These are phyloP conservation scores for Apogon hyalosoma DNA, from an alignment of 2,797 vertebrate genomes.

Conservation along the genomic window DNA sequence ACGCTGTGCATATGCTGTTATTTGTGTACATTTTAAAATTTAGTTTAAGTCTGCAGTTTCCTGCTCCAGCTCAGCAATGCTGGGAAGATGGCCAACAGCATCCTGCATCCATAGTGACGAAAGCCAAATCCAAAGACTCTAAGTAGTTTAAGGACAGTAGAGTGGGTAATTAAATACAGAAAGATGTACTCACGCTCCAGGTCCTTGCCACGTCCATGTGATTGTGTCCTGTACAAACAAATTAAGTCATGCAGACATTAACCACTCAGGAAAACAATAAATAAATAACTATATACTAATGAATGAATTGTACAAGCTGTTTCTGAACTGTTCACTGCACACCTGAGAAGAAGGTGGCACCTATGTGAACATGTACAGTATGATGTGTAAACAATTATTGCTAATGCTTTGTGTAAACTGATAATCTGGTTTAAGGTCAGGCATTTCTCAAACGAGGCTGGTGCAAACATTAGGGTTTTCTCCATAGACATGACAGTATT, in stretches of 20 bases:
- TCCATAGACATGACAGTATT: not conserved
- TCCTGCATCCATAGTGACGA: conserved; percentile 3
- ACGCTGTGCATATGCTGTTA: not conserved
- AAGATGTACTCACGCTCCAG: conserved; percentile 92
- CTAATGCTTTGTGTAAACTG: not conserved
- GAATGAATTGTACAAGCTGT: too few relatives aligned
- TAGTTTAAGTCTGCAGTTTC: not conserved
- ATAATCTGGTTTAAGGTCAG: not conserved
- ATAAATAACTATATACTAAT: not conserved
- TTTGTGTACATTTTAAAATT: not conserved
- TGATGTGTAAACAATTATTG: not conserved
- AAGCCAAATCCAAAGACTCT: conserved; percentile 16
- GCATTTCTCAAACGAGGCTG: not conserved
- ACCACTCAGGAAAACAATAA: not conserved
- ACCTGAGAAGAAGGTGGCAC: too few relatives aligned
- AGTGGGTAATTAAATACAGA: too few relatives aligned
- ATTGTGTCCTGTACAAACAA: conserved; percentile 90
- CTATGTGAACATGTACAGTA: too few relatives aligned
- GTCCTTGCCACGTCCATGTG: conserved; percentile 99
- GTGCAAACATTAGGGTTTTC: not conserved
- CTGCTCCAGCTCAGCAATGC: not conserved
- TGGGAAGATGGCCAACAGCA: conserved; percentile 9
- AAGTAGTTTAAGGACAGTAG: conserved; percentile 12
- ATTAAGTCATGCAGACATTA: not conserved
- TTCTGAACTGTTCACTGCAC: too few relatives aligned